Evolutionary conservation across 2,797 vertebrate species (phyloP).

Genomic region (Scomberomorus guttatus): DNA sequence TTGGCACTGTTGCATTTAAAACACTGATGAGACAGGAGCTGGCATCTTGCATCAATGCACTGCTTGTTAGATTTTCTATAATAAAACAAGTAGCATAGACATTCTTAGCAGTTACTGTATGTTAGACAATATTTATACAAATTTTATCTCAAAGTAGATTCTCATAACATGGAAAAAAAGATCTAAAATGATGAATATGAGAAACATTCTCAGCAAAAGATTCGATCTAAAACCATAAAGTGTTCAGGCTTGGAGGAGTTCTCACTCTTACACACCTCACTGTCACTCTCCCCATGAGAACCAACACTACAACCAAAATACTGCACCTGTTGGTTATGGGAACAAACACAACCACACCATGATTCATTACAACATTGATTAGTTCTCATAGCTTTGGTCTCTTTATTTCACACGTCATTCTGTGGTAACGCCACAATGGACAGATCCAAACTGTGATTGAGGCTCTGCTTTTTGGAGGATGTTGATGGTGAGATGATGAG

Average conservation of each 20-base stretch:
- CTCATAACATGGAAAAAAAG: too few species aligned
- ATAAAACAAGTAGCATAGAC: too few species aligned
- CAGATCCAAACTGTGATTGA: not conserved
- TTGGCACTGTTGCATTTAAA: not conserved
- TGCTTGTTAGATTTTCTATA: too few species aligned
- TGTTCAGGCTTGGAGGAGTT: not conserved
- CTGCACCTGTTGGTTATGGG: conserved; percentile 20
- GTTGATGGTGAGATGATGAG: not conserved
- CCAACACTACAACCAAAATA: conserved; percentile 7
- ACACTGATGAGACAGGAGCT: not conserved
- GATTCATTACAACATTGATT: conserved; percentile 23
- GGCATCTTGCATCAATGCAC: not conserved
- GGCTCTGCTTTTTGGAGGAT: too few species aligned
- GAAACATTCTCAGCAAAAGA: not conserved
- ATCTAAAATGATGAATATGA: too few species aligned
- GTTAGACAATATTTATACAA: not conserved
- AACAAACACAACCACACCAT: conserved; percentile 10
- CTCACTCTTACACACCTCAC: conserved; percentile 2
- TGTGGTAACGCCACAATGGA: conserved; percentile 6
- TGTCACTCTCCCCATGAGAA: not conserved
- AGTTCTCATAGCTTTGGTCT: not conserved
- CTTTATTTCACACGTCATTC: not conserved
- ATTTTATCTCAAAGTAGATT: not conserved
- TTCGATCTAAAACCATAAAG: not conserved
- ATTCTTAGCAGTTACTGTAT: too few species aligned